phyloP scores from a whole-genome alignment of 2,113 vertebrate genomes.

The Chunga burmeisteri region DNA sequence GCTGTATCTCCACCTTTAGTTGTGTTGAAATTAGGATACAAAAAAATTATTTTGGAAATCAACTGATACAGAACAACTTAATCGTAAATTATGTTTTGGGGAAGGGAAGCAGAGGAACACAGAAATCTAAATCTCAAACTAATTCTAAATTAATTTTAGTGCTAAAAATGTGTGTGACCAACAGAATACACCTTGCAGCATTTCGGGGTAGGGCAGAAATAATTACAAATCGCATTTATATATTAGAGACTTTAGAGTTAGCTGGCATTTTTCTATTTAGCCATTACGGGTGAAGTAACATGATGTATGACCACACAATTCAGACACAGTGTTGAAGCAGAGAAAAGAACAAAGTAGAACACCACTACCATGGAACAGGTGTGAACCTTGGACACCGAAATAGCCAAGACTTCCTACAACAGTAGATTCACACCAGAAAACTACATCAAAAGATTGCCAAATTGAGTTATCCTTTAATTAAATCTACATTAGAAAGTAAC shows the following conservation, averaged over 20 bases:
- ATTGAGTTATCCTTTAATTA: not conserved
- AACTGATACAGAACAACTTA: not conserved
- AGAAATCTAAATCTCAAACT: not conserved
- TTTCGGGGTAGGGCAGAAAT: not conserved
- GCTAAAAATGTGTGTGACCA: not conserved
- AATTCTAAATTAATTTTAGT: not conserved
- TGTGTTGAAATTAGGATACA: not conserved
- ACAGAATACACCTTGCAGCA: not conserved
- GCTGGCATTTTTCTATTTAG: not conserved
- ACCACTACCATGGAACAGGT: too few relatives aligned
- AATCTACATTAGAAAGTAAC: not conserved
- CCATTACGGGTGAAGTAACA: not conserved
- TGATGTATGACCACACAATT: not conserved
- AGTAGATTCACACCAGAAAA: not conserved
- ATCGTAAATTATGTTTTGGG: not conserved
- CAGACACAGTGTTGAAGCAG: not conserved
- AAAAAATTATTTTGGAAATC: not conserved
- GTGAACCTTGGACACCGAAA: not conserved
- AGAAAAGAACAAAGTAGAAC: not conserved
- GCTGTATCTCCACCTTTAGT: not conserved
- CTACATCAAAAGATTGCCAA: not conserved
- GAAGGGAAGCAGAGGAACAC: not conserved
- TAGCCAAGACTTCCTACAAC: not conserved
- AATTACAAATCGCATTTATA: not conserved
- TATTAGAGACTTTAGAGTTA: not conserved